phyloP scores from a whole-genome alignment of 2,888 invertebrate genomes.

The Athalia rosae region DNA sequence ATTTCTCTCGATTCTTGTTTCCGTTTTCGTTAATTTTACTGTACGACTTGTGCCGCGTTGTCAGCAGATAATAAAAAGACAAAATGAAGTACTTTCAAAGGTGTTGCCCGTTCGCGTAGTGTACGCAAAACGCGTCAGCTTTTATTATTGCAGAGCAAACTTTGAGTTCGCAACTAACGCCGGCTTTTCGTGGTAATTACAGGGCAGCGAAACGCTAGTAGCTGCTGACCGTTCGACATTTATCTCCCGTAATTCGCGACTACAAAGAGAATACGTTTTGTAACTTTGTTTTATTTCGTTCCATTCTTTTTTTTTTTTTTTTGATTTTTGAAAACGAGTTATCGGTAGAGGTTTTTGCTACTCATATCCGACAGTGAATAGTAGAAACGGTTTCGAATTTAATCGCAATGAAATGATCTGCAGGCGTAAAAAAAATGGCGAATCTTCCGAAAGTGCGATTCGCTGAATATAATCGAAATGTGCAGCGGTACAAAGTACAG shows the following conservation, averaged over 20 bases:
- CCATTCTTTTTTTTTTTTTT: too few species aligned
- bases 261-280: too few species aligned
- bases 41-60: too few species aligned
- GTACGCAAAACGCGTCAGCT: not conserved
- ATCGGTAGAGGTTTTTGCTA: not conserved
- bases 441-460: not conserved
- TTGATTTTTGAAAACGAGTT: too few species aligned
- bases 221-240: not conserved
- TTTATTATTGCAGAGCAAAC: slow-evolving; percentile 31
- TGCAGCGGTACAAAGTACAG: not conserved
- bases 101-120: slow-evolving; percentile 38
- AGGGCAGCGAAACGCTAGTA: slow-evolving; percentile 15
- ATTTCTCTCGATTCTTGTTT: too few species aligned
- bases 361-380: not conserved
- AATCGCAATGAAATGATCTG: too few species aligned
- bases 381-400: too few species aligned
- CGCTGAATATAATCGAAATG: not conserved
- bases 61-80: not conserved
- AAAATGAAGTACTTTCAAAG: slow-evolving; percentile 8
- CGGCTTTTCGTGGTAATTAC: slow-evolving; percentile 36
- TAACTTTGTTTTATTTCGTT: too few species aligned
- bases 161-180: not conserved
- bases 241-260: not conserved
- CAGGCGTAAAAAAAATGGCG: too few species aligned
- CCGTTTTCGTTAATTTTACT: not conserved